These are phyloP conservation scores for Ellobius talpinus DNA, from an alignment of 2,113 vertebrate genomes.

Conservation along the genomic window DNA sequence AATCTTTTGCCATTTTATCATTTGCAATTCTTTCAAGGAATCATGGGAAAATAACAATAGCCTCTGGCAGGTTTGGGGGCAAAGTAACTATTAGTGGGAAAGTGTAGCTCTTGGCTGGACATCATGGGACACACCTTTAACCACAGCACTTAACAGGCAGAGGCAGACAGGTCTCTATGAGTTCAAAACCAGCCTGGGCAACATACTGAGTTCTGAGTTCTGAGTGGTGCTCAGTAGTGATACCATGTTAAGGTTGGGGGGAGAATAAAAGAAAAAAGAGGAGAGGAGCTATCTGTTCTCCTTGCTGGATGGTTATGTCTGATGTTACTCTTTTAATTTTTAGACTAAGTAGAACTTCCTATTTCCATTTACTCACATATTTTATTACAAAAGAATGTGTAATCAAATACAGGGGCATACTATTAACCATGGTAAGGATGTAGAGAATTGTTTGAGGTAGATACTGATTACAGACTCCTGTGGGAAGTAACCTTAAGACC, in stretches of 20 bases:
- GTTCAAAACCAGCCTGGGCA: background rate
- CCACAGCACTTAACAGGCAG: background rate
- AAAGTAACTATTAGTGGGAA: background rate
- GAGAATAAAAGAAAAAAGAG: no score
- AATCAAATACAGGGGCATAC: slow-evolving; percentile 20
- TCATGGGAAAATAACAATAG: background rate
- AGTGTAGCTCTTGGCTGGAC: background rate
- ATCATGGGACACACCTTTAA: background rate
- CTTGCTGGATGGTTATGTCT: background rate
- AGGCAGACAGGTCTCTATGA: background rate
- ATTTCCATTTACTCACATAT: slow-evolving; percentile 32
- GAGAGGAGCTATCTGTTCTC: background rate
- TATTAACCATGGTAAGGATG: background rate
- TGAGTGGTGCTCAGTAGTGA: background rate
- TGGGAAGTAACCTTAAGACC: background rate
- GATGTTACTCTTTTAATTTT: slow-evolving; percentile 28
- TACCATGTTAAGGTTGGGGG: background rate
- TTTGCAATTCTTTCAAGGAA: slow-evolving; percentile 31
- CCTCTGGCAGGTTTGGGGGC: background rate
- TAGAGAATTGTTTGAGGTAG: background rate
- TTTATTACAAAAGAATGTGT: slow-evolving; percentile 19
- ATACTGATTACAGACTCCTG: background rate
- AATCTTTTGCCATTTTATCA: background rate
- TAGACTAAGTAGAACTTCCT: background rate
- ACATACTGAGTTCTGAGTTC: background rate